Evolutionary conservation across 2,888 invertebrate species (phyloP).

Genomic region (Hypomecis atomaria): DNA sequence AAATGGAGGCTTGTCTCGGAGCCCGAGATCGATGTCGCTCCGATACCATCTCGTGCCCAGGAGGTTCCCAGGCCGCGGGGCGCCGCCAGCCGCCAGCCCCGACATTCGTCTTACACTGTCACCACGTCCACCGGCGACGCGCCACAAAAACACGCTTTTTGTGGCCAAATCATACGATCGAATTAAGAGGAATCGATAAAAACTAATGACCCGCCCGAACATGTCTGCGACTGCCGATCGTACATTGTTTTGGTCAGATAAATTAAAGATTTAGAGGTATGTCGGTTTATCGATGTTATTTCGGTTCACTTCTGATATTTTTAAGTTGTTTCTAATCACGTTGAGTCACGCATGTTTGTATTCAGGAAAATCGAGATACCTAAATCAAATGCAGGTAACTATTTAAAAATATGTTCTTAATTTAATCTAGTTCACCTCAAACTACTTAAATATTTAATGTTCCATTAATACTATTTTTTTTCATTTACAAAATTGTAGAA

Average conservation of each 20-base stretch:
- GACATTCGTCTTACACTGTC: slow-evolving; percentile 68
- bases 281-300: no score
- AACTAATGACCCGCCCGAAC: slow-evolving; percentile 30
- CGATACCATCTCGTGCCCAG: slow-evolving; percentile 67
- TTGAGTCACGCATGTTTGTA: no score
- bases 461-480: no score
- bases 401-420: no score
- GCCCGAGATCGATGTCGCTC: slow-evolving; percentile 68
- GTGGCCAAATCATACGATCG: not conserved
- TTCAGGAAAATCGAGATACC: no score
- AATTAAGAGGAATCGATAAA: slow-evolving; percentile 29
- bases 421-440: no score
- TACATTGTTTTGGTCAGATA: slow-evolving; percentile 11
- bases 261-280: slow-evolving; percentile 7
- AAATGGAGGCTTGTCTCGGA: slow-evolving; percentile 49
- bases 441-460: no score
- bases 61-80: slow-evolving; percentile 48
- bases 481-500: no score
- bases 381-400: no score
- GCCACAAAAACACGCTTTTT: slow-evolving; percentile 36
- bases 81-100: slow-evolving; percentile 52
- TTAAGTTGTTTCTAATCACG: no score
- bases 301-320: no score
- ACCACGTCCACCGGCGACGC: slow-evolving; percentile 56
- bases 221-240: slow-evolving; percentile 27